Percentiles rank a stretch among this genome's conserved stretches.
These are phyloP conservation scores for Chesias legatella DNA, from an alignment of 2,888 invertebrate species.

Conservation along the genomic window DNA sequence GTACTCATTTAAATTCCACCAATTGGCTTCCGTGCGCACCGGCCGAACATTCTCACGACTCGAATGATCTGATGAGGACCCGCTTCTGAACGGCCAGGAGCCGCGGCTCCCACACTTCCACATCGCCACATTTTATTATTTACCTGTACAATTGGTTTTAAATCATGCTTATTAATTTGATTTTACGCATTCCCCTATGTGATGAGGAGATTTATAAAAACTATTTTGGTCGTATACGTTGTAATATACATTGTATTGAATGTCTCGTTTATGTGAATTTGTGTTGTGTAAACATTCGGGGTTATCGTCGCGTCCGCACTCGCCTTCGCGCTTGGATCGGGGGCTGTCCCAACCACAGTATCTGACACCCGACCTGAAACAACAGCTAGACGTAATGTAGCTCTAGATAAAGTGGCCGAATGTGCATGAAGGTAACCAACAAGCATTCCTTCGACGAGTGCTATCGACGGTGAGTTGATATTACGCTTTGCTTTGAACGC, in stretches of 20 bases:
- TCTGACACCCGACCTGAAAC: conserved; percentile 59
- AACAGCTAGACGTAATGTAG: conserved; percentile 66
- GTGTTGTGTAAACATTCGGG: conserved; percentile 72
- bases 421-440: conserved; percentile 73
- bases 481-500: conserved; percentile 56
- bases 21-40: conserved; percentile 28
- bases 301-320: conserved; percentile 73
- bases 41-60: conserved; percentile 17
- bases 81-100: conserved; percentile 32
- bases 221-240: conserved; percentile 79
- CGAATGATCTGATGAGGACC: conserved; percentile 21
- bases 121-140: conserved; percentile 47
- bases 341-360: conserved; percentile 61
- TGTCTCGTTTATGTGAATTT: conserved; percentile 80
- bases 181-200: conserved; percentile 54
- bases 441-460: conserved; percentile 77
- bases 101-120: conserved; percentile 65
- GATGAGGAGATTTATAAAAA: conserved; percentile 63
- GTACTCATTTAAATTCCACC: conserved; percentile 11
- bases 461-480: conserved; percentile 65
- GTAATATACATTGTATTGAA: conserved; percentile 53
- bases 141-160: conserved; percentile 44
- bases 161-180: conserved; percentile 64
- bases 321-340: conserved; percentile 68
- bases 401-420: conserved; percentile 64